phyloP scores from a whole-genome alignment of 2,113 vertebrate genomes.

The human region DNA sequence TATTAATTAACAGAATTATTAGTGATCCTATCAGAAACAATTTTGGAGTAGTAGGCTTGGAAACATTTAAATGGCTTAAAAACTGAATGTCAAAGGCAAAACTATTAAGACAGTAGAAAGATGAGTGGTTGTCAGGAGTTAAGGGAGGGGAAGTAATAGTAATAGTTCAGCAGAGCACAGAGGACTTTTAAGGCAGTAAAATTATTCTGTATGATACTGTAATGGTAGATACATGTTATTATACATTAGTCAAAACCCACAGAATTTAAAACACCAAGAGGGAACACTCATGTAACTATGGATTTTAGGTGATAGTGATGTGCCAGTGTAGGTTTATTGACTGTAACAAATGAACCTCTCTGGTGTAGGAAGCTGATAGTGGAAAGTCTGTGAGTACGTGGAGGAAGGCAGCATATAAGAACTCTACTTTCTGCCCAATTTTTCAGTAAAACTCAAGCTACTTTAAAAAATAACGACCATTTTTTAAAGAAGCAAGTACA shows the following conservation, averaged over 20 bases:
- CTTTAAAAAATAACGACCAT: not conserved
- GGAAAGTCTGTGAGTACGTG: accelerated
- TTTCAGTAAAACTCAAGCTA: not conserved
- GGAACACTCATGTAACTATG: not conserved
- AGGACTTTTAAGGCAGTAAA: not conserved
- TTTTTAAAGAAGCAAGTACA: not conserved
- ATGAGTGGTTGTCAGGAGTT: not conserved
- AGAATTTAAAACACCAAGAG: not conserved
- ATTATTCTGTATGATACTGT: not conserved
- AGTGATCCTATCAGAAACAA: not conserved
- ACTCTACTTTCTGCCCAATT: not conserved
- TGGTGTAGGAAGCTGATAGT: not conserved
- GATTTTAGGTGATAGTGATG: not conserved
- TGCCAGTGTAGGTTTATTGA: not conserved
- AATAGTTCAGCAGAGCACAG: not conserved
- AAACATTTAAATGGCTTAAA: not conserved
- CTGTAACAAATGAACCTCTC: not conserved
- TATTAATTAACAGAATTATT: not conserved
- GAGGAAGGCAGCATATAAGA: accelerated
- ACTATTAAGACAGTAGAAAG: not conserved
- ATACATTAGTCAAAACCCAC: not conserved
- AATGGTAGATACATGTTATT: not conserved
- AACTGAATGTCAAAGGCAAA: not conserved
- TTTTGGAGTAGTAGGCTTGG: not conserved
- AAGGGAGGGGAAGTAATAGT: not conserved